Base-by-base conservation (phyloP, 2,113 vertebrate genomes). In the Oncorhynchus kisutch region DNA sequence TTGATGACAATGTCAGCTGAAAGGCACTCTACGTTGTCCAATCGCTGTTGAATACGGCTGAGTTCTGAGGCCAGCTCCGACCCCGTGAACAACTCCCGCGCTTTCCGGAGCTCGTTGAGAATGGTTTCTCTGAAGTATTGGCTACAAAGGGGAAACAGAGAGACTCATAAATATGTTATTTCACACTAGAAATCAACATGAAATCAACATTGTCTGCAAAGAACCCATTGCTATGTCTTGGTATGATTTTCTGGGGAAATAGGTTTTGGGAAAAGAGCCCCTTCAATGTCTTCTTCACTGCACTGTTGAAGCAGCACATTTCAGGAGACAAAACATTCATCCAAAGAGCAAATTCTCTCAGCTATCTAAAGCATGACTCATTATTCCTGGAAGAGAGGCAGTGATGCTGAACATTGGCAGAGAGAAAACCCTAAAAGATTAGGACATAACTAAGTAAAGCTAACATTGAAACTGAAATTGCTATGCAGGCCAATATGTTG, bases 1-100 rank as follows among this genome's bases (percentile, higher is more conserved):
- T 98, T 99, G 90, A 99, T 98, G 74, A 99, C 94, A 57, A 99
- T 96, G 83, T 99, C 98, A n/a, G 96, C 95, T 18, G 98, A 98
- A 81, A 99, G 91, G 85, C 97, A 95, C 90, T 99, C 97, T 74
- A 97, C 96, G 4, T 96, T 99, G 91, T 99, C 97, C 49, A 99
- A 91, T 3, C 97, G 93, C 86, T 97, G 96, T 69, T 96, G 95
- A 88, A 99, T 99, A 70, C 96, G 96, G 71, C 89, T 94, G 88
- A 99, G 88, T 78, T 99, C 98, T 18, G 92, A 91, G 0, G 98
- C 95, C 60, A 99, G 89, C 86, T 99, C 97, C 86, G 92, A 92
- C 77, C 96, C 98, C 0, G 94, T 95, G 91, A 95, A 97, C 60
- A 97, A 90, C 60, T 96, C 95, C 11, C 98, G 94, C 1, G 98